phyloP scores from a whole-genome alignment of 2,888 invertebrate species.

The Apodemia duryi region DNA sequence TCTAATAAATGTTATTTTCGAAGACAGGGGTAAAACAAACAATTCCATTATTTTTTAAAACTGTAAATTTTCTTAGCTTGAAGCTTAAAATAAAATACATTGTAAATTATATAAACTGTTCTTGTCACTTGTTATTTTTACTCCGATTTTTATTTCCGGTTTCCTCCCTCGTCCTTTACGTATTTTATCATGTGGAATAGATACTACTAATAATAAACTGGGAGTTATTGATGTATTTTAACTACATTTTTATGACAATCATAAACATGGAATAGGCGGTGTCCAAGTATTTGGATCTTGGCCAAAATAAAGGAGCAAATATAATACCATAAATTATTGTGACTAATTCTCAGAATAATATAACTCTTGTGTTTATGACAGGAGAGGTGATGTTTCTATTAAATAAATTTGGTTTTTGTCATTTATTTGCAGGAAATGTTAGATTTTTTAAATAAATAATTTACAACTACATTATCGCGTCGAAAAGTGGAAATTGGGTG shows the following conservation, averaged over 20 bases:
- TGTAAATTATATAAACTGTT: no score
- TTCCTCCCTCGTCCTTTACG: not conserved
- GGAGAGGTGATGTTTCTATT: not conserved
- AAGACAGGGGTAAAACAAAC: no score
- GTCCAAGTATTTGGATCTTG: slow-evolving; percentile 33
- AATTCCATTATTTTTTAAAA: no score
- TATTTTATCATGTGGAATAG: slow-evolving; percentile 14
- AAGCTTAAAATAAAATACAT: no score
- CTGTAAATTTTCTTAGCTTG: no score
- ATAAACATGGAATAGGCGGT: slow-evolving; percentile 37
- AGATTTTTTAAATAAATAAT: not conserved
- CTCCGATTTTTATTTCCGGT: no score
- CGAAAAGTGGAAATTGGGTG: no score
- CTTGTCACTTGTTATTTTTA: no score
- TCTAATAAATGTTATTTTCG: no score
- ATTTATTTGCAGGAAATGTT: not conserved
- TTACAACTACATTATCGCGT: not conserved
- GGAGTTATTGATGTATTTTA: slow-evolving; percentile 26
- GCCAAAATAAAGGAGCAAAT: slow-evolving; percentile 31
- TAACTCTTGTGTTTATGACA: not conserved
- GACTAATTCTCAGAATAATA: slow-evolving; percentile 10
- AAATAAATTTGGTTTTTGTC: not conserved
- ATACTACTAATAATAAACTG: slow-evolving; percentile 25
- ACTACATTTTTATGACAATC: slow-evolving; percentile 34
- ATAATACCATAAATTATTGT: slow-evolving; percentile 3